phyloP scores from a whole-genome alignment of 2,113 vertebrate genomes.

The Eupsittula cactorum region DNA sequence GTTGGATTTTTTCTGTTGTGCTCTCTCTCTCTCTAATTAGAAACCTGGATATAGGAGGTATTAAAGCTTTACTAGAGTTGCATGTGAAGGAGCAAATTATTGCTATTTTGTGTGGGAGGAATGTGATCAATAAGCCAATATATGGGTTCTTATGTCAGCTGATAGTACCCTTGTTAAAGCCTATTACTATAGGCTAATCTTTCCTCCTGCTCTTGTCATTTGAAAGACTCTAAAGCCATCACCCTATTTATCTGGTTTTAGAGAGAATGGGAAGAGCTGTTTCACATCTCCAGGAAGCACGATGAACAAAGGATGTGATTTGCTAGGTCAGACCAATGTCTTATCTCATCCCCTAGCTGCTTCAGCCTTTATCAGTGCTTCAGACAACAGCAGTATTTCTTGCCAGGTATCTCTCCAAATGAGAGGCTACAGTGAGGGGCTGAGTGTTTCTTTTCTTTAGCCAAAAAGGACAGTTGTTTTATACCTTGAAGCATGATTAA shows the following conservation, averaged over 20 bases:
- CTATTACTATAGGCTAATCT: not conserved
- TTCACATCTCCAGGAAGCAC: constrained; percentile 21
- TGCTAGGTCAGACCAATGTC: constrained; percentile 20
- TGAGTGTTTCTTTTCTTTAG: not conserved
- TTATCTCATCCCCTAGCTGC: not conserved
- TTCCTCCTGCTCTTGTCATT: constrained; percentile 32
- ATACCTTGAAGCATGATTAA: not conserved
- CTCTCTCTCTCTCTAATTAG: not conserved
- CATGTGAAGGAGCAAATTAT: not conserved
- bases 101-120: not conserved
- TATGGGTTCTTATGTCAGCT: not conserved
- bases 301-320: constrained; percentile 13
- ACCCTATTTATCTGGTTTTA: not conserved
- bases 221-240: constrained; percentile 33
- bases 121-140: constrained; percentile 15
- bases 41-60: not conserved
- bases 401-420: not conserved
- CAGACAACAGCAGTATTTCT: not conserved
- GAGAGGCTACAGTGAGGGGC: not conserved
- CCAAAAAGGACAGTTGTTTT: not conserved
- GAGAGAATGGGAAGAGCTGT: constrained; percentile 40
- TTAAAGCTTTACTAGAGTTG: not conserved
- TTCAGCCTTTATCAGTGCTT: not conserved
- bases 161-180: not conserved
- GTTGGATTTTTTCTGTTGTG: not conserved